These are phyloP conservation scores for Callosobruchus maculatus DNA, from an alignment of 2,888 invertebrate species.

Conservation along the genomic window DNA sequence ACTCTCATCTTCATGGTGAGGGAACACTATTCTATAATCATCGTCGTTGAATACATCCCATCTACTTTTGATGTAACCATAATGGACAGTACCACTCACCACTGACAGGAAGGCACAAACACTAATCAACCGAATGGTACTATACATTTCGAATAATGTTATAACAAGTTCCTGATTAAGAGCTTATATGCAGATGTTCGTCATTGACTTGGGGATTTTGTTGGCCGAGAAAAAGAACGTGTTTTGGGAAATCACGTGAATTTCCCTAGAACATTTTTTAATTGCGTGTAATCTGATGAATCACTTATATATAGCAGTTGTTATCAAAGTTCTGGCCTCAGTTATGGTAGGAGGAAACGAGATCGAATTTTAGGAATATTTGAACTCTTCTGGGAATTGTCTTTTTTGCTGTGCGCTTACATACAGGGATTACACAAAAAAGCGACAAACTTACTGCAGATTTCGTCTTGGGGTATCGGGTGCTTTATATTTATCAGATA, in stretches of 20 bases:
- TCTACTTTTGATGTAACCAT: slow-evolving; percentile 7
- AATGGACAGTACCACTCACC: slow-evolving; percentile 8
- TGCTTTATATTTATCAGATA: too few relatives aligned
- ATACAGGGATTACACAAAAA: neutral
- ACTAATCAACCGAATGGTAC: neutral
- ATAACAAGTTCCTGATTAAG: neutral
- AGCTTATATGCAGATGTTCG: neutral
- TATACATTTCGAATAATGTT: neutral
- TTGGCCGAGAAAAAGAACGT: neutral
- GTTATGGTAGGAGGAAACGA: neutral
- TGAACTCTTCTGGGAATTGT: neutral
- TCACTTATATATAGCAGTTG: neutral
- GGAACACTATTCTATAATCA: slow-evolving; percentile 13
- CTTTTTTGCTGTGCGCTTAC: neutral
- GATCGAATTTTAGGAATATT: neutral
- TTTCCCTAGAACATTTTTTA: neutral
- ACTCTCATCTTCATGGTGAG: slow-evolving; percentile 12
- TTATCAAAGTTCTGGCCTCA: too few relatives aligned
- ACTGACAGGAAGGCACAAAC: neutral
- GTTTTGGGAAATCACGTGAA: neutral
- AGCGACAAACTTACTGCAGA: too few relatives aligned
- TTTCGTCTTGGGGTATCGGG: too few relatives aligned
- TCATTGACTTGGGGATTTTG: neutral
- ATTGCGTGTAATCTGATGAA: neutral
- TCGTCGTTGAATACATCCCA: slow-evolving; percentile 12